Conservation (phyloP, 2,888 invertebrate species). For the Synergus umbraculus region DNA sequence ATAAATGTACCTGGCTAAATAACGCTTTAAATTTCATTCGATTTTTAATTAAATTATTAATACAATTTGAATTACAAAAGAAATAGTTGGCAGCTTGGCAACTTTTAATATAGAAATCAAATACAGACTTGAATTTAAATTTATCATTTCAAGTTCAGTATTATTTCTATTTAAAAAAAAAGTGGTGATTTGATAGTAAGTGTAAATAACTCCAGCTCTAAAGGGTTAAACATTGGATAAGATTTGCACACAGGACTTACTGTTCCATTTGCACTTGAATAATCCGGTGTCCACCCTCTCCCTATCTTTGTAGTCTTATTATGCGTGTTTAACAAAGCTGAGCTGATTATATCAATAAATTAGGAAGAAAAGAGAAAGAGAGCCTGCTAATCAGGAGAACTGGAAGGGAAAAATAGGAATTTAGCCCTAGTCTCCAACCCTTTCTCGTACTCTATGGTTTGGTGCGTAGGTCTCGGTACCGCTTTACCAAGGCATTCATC, state of each 20-base stretch:
- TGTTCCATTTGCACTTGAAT: conserved; percentile 64
- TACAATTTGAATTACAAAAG: neutral
- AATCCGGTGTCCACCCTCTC: conserved; percentile 58
- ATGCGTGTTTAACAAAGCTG: conserved; percentile 72
- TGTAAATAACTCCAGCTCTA: too few relatives aligned
- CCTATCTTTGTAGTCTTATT: conserved; percentile 64
- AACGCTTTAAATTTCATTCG: neutral
- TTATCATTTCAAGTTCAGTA: too few relatives aligned
- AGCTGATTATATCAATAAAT: conserved; percentile 76
- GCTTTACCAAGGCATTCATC: conserved; percentile 73
- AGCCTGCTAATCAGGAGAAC: neutral
- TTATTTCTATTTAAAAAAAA: too few relatives aligned
- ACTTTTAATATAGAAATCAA: too few relatives aligned
- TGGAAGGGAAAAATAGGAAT: conserved; percentile 40
- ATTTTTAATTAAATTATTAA: neutral
- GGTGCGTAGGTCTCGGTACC: conserved; percentile 61
- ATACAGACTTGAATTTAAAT: too few relatives aligned
- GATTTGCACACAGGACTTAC: conserved; percentile 46
- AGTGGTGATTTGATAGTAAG: too few relatives aligned
- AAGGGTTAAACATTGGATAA: neutral
- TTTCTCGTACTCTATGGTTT: conserved; percentile 53
- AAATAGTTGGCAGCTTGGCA: neutral
- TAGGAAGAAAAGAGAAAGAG: conserved; percentile 58
- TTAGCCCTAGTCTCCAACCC: conserved; percentile 44
- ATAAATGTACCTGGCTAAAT: neutral